Conservation (phyloP, 1,140 invertebrate species). For the Tribolium castaneum region DNA sequence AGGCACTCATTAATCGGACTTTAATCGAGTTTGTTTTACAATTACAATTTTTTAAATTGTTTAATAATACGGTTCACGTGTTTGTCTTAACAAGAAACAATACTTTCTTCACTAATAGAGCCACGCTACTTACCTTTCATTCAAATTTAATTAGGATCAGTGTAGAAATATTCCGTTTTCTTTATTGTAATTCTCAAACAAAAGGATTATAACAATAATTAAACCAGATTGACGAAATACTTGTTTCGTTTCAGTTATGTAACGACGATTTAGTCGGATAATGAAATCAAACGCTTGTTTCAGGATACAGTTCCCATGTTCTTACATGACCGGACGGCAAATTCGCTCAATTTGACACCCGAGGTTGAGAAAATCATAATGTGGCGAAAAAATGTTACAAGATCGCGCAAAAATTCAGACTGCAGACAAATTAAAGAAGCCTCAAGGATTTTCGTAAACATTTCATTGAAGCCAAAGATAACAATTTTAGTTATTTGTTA, state of each 20-base stretch:
- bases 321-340: background rate
- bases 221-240: conserved; percentile 14
- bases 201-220: conserved; percentile 31
- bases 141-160: conserved; percentile 16
- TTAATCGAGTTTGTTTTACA: conserved; percentile 14
- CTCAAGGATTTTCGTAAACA: background rate
- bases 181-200: conserved; percentile 21
- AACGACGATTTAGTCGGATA: conserved; percentile 25
- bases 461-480: too few relatives aligned
- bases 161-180: conserved; percentile 21
- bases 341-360: background rate
- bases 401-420: background rate
- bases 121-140: background rate
- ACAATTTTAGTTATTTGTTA: too few relatives aligned
- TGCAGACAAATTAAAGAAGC: background rate
- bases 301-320: conserved; percentile 17
- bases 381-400: background rate
- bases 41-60: background rate
- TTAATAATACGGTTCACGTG: background rate
- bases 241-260: conserved; percentile 1
- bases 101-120: conserved; percentile 1
- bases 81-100: background rate
- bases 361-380: conserved; percentile 28
- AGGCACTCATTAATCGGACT: background rate
- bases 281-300: conserved; percentile 2